Evolutionary conservation across 2,888 invertebrate genomes (phyloP).

Genomic region (Magallana nippona): DNA sequence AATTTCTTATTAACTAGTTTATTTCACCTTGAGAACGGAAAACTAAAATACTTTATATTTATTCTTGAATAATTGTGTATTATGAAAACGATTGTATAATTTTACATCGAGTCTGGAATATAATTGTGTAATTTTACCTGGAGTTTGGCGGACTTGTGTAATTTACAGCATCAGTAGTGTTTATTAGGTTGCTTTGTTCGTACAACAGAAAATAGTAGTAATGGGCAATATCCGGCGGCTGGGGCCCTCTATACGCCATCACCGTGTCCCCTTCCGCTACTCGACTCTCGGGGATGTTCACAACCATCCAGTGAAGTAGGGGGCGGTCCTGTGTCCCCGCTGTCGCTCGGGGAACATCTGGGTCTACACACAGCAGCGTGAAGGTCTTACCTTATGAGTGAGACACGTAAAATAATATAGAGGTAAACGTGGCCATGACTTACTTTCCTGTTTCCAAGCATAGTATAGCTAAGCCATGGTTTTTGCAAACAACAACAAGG

Average conservation of each 20-base stretch:
- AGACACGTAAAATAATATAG: too few relatives aligned
- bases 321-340: conserved; percentile 55
- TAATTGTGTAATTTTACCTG: too few relatives aligned
- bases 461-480: not conserved
- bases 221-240: conserved; percentile 56
- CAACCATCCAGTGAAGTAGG: conserved; percentile 60
- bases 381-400: conserved; percentile 51
- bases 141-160: conserved; percentile 39
- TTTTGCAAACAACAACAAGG: not conserved
- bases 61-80: too few relatives aligned
- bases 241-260: conserved; percentile 54
- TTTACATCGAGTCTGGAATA: too few relatives aligned
- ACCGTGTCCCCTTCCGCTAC: conserved; percentile 56
- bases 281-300: conserved; percentile 59
- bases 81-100: too few relatives aligned
- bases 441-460: too few relatives aligned
- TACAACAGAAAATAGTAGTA: conserved; percentile 58
- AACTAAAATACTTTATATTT: too few relatives aligned
- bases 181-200: conserved; percentile 42
- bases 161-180: conserved; percentile 39
- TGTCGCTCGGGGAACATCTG: conserved; percentile 53
- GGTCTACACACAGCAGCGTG: conserved; percentile 56
- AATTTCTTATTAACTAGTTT: too few relatives aligned
- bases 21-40: too few relatives aligned
- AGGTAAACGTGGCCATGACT: too few relatives aligned